Evolutionary conservation across 2,888 invertebrate species (phyloP).

Genomic region (Beris morrisii): DNA sequence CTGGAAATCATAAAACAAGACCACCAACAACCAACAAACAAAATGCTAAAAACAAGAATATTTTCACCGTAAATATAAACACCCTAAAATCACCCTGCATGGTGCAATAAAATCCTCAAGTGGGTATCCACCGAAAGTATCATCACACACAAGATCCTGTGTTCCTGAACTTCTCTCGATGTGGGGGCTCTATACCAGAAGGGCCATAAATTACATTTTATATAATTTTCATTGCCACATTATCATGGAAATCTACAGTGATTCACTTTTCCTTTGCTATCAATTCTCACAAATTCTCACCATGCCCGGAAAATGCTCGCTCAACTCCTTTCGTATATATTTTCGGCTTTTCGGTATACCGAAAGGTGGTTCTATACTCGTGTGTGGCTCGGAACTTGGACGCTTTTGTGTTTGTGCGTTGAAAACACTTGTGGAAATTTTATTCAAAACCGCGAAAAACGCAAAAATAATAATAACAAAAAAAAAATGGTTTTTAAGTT

Average conservation of each 20-base stretch:
- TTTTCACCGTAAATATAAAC: neutral
- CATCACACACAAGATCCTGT: constrained; percentile 16
- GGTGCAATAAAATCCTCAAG: constrained; percentile 35
- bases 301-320: constrained; percentile 16
- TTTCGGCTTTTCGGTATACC: neutral
- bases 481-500: too few relatives aligned
- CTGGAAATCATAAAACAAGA: too few relatives aligned
- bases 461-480: too few relatives aligned
- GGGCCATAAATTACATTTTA: constrained; percentile 42
- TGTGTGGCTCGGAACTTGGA: too few relatives aligned
- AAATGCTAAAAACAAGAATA: neutral
- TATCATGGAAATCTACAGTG: constrained; percentile 44
- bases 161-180: constrained; percentile 27
- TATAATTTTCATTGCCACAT: constrained; percentile 45
- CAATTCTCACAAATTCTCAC: constrained; percentile 45
- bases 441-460: neutral
- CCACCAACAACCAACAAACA: neutral
- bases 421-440: constrained; percentile 15
- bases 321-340: neutral
- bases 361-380: too few relatives aligned
- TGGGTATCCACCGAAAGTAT: constrained; percentile 30
- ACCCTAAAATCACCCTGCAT: constrained; percentile 9
- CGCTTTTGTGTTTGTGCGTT: neutral
- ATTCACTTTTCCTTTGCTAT: constrained; percentile 43
- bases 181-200: constrained; percentile 19